Evolutionary conservation across 2,797 vertebrate genomes (phyloP).

Genomic region (Sebastes vulpes): DNA sequence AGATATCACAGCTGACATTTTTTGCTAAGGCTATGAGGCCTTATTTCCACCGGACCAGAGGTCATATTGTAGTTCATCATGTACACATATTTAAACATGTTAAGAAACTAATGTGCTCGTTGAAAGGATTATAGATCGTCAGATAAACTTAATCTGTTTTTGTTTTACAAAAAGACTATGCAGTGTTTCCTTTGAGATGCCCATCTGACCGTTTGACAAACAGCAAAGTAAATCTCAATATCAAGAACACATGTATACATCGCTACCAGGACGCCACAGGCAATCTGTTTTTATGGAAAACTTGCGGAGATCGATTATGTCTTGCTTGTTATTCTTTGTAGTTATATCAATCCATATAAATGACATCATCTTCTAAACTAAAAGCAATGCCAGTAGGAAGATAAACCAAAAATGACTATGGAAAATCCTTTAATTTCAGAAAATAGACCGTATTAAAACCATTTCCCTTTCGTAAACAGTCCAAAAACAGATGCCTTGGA

Average conservation of each 20-base stretch:
- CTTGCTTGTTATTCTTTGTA: not conserved
- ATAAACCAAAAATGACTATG: not conserved
- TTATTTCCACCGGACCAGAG: not conserved
- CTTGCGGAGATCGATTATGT: not conserved
- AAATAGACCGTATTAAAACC: not conserved
- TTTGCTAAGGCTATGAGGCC: not conserved
- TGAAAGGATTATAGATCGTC: not conserved
- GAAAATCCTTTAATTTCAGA: slow-evolving; percentile 24
- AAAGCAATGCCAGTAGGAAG: slow-evolving; percentile 8
- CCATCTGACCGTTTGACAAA: not conserved
- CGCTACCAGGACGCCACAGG: not conserved
- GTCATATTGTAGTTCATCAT: not conserved
- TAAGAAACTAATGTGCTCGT: not conserved
- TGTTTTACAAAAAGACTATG: not conserved
- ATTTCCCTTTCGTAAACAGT: not conserved
- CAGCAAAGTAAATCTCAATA: not conserved
- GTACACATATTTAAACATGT: not conserved
- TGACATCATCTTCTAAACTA: slow-evolving; percentile 20
- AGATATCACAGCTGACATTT: not conserved
- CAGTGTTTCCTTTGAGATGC: not conserved
- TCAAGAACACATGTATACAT: slow-evolving; percentile 18
- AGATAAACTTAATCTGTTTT: not conserved
- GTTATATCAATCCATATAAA: slow-evolving; percentile 3
- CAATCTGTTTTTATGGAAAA: slow-evolving; percentile 7
- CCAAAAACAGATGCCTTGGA: slow-evolving; percentile 26